Evolutionary conservation across 2,888 invertebrate species (phyloP).

Genomic region (Polyploca ridens): DNA sequence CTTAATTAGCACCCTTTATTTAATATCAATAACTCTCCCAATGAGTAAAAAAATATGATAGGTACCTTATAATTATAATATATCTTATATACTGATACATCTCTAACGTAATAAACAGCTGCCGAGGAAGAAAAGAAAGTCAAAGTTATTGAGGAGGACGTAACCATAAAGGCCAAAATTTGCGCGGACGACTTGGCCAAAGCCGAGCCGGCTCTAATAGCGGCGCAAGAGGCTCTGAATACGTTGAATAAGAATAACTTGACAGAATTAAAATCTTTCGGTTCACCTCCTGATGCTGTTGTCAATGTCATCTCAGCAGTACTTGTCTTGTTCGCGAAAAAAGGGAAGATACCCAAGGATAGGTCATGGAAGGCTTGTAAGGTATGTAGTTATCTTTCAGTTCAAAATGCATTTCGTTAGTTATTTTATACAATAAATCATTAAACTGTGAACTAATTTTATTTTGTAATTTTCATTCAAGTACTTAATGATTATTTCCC

Average conservation of each 20-base stretch:
- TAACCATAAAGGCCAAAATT: slow-evolving; percentile 92
- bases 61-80: too few relatives aligned
- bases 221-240: slow-evolving; percentile 95
- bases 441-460: too few relatives aligned
- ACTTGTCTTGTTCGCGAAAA: slow-evolving; percentile 92
- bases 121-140: slow-evolving; percentile 96
- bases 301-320: slow-evolving; percentile 95
- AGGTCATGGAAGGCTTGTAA: slow-evolving; percentile 96
- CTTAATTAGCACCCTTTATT: too few relatives aligned
- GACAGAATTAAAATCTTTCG: slow-evolving; percentile 97
- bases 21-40: too few relatives aligned
- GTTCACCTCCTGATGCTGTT: slow-evolving; percentile 95
- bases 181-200: slow-evolving; percentile 95
- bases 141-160: slow-evolving; percentile 94
- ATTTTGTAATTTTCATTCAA: too few relatives aligned
- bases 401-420: not conserved
- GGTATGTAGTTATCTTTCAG: slow-evolving; percentile 52
- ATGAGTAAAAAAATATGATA: too few relatives aligned
- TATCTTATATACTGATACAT: not conserved
- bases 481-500: too few relatives aligned
- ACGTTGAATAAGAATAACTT: slow-evolving; percentile 97
- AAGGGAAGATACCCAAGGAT: slow-evolving; percentile 95
- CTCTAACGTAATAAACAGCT: slow-evolving; percentile 61
- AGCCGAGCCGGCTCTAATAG: slow-evolving; percentile 95
- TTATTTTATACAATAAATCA: too few relatives aligned